Evolutionary conservation across 2,797 vertebrate species (phyloP), one percentile per base, ranked within the genome.

Genomic region (Fistularia tabacaria): DNA sequence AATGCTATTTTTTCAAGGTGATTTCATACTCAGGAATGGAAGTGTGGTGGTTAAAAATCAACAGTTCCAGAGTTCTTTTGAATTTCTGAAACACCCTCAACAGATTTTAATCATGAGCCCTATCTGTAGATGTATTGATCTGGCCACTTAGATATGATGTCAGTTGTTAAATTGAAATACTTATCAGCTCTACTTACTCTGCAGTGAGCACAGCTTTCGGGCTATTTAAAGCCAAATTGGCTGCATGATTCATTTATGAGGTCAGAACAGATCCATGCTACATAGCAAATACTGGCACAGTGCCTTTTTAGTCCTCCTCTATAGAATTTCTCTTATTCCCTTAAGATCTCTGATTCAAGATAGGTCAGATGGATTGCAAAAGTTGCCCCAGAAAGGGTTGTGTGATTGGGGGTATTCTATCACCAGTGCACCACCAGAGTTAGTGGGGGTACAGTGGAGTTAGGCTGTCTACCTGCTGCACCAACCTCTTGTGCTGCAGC

Each of bases 1-100:
- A 25, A 25, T 25, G 25, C 5, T 5, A 25, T 25, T 25, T 55
- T 53, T 59, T 60, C 1, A 38, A 14, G 10, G 38, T 11, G 46
- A 36, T 45, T 50, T 9, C 49, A 43, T 11, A 14, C 51, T 38
- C 9, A 51, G 12, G 8, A 60, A 9, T 15, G 52, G 6, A 49
- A 37, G 10, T 46, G 38, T 14, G 9, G 59, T 45, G 46, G 36
- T 53, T 44, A 47, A 59, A 58, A 69, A 43, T 49, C n/a, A 49
- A 14, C 8, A 15, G 10, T 13, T 14, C 38, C 47, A 50, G 14
- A 8, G 40, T 58, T 67, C 13, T 36, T 37, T 6, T 36, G 12
- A 68, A 14, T 55, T 74, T 51, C 78, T 78, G 61, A 64, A 76
- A 79, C 68, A 74, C 52, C 60, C 63, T 62, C 47, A 49, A 38